Percentiles rank a stretch among this genome's conserved stretches.
Evolutionary conservation across 2,797 vertebrate species (phyloP).

Genomic region (Diplodus sargus): DNA sequence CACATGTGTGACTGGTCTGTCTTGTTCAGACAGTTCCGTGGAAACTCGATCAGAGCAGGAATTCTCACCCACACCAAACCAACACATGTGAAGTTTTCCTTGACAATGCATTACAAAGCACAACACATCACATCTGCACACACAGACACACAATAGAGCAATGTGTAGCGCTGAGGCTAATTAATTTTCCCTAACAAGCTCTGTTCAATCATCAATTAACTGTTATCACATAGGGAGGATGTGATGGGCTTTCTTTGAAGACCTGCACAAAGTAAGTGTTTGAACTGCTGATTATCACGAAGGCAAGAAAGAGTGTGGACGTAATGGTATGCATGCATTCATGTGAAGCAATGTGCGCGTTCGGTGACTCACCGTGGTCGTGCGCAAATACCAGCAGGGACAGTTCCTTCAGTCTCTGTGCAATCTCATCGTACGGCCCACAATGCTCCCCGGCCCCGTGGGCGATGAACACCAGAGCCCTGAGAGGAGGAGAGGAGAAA

Average conservation of each 20-base stretch:
- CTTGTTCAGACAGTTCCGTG: slow-evolving; percentile 14
- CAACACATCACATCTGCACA: slow-evolving; percentile 15
- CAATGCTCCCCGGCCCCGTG: slow-evolving; percentile 96
- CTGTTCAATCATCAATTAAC: slow-evolving; percentile 22
- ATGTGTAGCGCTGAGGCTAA: slow-evolving; percentile 7
- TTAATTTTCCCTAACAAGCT: slow-evolving; percentile 29
- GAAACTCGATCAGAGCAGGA: slow-evolving; percentile 8
- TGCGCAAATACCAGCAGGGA: slow-evolving; percentile 93
- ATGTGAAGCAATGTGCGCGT: slow-evolving; percentile 16
- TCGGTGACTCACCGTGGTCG: slow-evolving; percentile 92
- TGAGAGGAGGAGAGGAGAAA: slow-evolving; percentile 63
- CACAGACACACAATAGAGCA: slow-evolving; percentile 24
- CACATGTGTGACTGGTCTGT: background rate
- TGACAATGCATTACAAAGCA: slow-evolving; percentile 1
- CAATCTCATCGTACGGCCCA: slow-evolving; percentile 91
- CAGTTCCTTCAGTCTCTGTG: slow-evolving; percentile 87
- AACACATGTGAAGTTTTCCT: slow-evolving; percentile 3
- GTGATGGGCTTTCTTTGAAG: slow-evolving; percentile 29
- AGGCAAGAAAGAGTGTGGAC: slow-evolving; percentile 14
- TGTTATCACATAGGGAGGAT: slow-evolving; percentile 12
- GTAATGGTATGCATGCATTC: slow-evolving; percentile 33
- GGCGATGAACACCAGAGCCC: slow-evolving; percentile 92
- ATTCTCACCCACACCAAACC: slow-evolving; percentile 4
- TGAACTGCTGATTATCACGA: slow-evolving; percentile 22
- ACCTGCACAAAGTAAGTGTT: background rate